A percentile compares a stretch with the other conserved stretches of the same genome.
Conservation (phyloP, 1,140 invertebrate species). For the Drosophila persimilis region DNA sequence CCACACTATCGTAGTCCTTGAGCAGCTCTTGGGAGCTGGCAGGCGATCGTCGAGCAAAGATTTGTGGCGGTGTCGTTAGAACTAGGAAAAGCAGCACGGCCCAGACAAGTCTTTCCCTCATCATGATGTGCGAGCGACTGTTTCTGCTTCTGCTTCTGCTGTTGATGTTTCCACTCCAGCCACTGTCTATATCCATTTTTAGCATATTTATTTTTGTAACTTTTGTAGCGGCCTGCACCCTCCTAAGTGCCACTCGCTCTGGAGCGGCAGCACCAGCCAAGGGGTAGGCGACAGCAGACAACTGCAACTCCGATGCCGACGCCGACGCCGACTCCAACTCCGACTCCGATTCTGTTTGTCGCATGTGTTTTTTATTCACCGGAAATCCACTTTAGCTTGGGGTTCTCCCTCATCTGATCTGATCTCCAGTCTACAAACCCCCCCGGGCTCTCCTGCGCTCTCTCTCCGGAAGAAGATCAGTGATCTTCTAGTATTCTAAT, state of each 20-base stretch:
- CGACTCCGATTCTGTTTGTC: slow-evolving; percentile 56
- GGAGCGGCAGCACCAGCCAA: neutral
- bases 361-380: slow-evolving; percentile 75
- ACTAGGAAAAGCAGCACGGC: slow-evolving; percentile 33
- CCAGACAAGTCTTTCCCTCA: slow-evolving; percentile 18
- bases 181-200: slow-evolving; percentile 30
- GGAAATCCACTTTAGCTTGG: slow-evolving; percentile 78
- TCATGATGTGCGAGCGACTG: slow-evolving; percentile 30
- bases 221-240: slow-evolving; percentile 44
- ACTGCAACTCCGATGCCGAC: slow-evolving; percentile 23
- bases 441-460: slow-evolving; percentile 9
- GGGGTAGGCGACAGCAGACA: slow-evolving; percentile 15
- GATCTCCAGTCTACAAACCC: slow-evolving; percentile 18
- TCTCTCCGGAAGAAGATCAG: slow-evolving; percentile 38
- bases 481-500: slow-evolving; percentile 62
- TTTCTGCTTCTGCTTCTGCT: slow-evolving; percentile 15
- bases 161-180: slow-evolving; percentile 16
- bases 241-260: slow-evolving; percentile 22
- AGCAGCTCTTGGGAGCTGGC: slow-evolving; percentile 51
- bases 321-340: slow-evolving; percentile 30
- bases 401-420: slow-evolving; percentile 1
- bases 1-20: slow-evolving; percentile 79
- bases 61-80: neutral
- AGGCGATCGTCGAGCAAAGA: slow-evolving; percentile 35
- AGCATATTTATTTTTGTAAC: slow-evolving; percentile 70